Evolutionary conservation across 2,113 vertebrate species (phyloP), one percentile per base, ranked within the genome.

Genomic region (Dunckerocampus dactyliophorus): DNA sequence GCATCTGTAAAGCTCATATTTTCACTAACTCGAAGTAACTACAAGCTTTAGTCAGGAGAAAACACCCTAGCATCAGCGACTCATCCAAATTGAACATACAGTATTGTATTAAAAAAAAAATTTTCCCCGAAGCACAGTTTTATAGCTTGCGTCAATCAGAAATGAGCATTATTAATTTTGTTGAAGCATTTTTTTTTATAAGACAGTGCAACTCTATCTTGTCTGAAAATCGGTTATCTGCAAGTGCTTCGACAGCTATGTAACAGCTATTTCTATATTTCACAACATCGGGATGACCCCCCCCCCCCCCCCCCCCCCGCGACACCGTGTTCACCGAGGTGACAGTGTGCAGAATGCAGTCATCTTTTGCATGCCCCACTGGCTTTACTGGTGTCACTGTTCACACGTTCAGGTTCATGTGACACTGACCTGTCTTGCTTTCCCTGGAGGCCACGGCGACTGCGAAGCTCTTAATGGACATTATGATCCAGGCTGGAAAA

Each of bases 391-490:
- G 79, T 82, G 76, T 75, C 70, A 63, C 69, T 77, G 80, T 86
- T 88, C 71, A 69, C 83, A 83, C 80, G 71, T 82, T 81, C 62
- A 57, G 69, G 83, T 69, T 80, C 55, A 67, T 56, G 64, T 76
- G 74, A 72, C 67, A 67, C n/a, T 81, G 77, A 76, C 82, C 76
- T 67, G 53, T 49, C 64, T 51, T 12, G 58, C 39, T 63, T 68
- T 72, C 79, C 68, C 65, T 31, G 47, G 70, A 65, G 73, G 21
- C 75, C 63, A 51, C 17, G 24, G 63, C 64, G 53, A 66, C 63
- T 71, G 75, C 72, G 65, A 79, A 71, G 19, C 42, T 46, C 47
- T 65, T 50, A 47, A 6, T 47, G 54, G 59, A 60, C 63, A 70
- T 71, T 61, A 72, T 53, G 58, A 72, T 60, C 74, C 37, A 47